Evolutionary conservation across 2,888 invertebrate genomes (phyloP), one percentile per base, ranked within the genome.

Genomic region (Apodemia duryi): DNA sequence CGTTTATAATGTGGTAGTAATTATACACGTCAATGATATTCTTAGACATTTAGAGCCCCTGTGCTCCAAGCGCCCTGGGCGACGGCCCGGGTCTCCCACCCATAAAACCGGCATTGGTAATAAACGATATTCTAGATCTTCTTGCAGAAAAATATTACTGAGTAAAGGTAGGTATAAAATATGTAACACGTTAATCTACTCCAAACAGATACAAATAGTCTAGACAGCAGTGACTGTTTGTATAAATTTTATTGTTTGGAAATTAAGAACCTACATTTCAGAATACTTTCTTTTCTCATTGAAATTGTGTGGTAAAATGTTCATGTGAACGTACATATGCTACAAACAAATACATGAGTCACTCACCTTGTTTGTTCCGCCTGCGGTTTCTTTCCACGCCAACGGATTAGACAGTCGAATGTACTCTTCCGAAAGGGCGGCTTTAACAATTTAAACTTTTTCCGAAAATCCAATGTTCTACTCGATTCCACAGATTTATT

Each of bases 371-470:
- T 76, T 68, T 83, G 82, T 66, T 77, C 73, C 49, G 77, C 67
- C 61, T 73, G 78, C 62, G 81, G 74, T 74, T 85, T 89, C 75
- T 86, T 91, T 70, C 84, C 82, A 67, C 89, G 86, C 91, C 91
- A 92, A 57, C 81, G 80, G 52, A 91, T 75, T 72, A 92, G 77
- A 74, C 88, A 89, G 74, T 90, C 89, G 69, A 92, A 87, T 49
- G 88, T 79, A 46, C 85, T 85, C 77, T 88, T 92, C 63, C 81
- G 81, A 71, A 90, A 86, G 1, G 84, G 83, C 9, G 85, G 85
- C 71, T 83, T 88, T 46, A 89, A 73, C 66, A 87, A 73, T 69
- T 83, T 89, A 87, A 86, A 89, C 67, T 83, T 79, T 70, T 85
- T 91, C 71, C 83, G 85, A 64, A 80, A 77, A 63, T 87, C 85